These are phyloP conservation scores for Henricia sp. DNA, from an alignment of 53 echinoderm and acorn worm genomes.

Conservation along the genomic window DNA sequence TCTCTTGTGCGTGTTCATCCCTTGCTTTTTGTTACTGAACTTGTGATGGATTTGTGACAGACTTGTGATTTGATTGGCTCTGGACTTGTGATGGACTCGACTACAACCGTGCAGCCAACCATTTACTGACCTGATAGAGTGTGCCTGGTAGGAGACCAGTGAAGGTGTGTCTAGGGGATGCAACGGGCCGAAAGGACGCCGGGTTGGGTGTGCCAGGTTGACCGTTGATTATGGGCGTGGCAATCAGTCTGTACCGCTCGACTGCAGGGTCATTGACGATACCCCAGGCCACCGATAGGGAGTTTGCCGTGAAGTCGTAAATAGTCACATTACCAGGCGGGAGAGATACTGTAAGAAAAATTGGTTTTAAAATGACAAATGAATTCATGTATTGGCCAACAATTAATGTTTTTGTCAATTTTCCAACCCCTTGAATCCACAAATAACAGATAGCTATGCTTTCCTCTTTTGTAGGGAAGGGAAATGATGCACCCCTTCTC, in stretches of 20 bases:
- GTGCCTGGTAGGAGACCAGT: conserved; percentile 57
- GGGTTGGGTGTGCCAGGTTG: background rate
- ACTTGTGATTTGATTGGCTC: no score
- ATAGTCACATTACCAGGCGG: conserved; percentile 39
- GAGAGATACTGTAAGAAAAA: conserved; percentile 34
- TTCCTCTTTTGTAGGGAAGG: no score
- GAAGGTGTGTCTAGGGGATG: conserved; percentile 32
- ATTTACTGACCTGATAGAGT: conserved; percentile 48
- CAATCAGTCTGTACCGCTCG: conserved; percentile 38
- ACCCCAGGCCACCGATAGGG: conserved; percentile 61
- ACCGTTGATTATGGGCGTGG: conserved; percentile 39
- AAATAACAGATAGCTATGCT: no score
- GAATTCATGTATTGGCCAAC: no score
- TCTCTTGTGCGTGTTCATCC: no score
- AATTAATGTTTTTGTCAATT: no score
- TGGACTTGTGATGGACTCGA: no score
- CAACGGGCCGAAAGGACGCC: background rate
- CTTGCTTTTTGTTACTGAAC: no score
- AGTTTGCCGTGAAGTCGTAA: conserved; percentile 18
- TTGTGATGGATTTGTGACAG: no score
- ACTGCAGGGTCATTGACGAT: conserved; percentile 8
- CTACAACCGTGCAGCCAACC: no score
- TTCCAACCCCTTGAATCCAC: no score
- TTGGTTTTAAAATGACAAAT: background rate
- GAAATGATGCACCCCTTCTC: no score